Base-by-base conservation (phyloP, 1,140 invertebrate species). In the Leucophenga varia region DNA sequence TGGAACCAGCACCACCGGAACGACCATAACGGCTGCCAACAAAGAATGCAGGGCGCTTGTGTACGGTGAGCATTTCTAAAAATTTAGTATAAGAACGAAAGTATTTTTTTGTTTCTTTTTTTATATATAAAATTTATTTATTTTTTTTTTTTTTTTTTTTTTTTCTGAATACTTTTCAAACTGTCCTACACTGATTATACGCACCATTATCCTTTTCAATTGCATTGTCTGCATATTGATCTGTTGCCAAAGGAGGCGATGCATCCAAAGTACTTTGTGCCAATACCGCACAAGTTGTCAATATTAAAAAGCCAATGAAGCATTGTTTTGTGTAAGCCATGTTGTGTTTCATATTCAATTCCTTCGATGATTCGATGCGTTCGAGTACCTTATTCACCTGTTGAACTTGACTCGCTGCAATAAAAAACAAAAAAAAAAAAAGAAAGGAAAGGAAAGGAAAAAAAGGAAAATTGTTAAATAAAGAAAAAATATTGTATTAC, bases 11-110 rank as follows among this genome's bases (percentile, higher is more conserved):
- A 9, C 55, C 48, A 18, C 54, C 59, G 2, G 73, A 74, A 10
- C 73, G 56, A 6, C 73, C 73, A 51, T 75, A 75, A 3, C 73
- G 68, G 28, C 72, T 74, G 32, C 73, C 73, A 12, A 75, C 60
- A 44, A 75, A 75, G 39, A 75, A 75, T 2, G 69, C 49, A 1
- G 69, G 55, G 2, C 69, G 53, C 30, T 72, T 72, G 20, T 54
- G 49, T 43, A 59, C n/a, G 8, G 36, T 46, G n/a, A 55, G 36
- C 20, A 39, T 49, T 13, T 57, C 65, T 65, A n/a, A 2, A 47
- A 36, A n/a, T 9, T 2, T 13, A 17, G 13, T 21, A 21, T 13
- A 41, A 18, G 2, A 8, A 32, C 14, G 16, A 36, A 32, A 38
- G 21, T n/a, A 30, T 30, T 30, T n/a, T n/a, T 30, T 30, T 30